Base-by-base conservation (phyloP, 2,888 invertebrate species). In the Tetanocera ferruginea region DNA sequence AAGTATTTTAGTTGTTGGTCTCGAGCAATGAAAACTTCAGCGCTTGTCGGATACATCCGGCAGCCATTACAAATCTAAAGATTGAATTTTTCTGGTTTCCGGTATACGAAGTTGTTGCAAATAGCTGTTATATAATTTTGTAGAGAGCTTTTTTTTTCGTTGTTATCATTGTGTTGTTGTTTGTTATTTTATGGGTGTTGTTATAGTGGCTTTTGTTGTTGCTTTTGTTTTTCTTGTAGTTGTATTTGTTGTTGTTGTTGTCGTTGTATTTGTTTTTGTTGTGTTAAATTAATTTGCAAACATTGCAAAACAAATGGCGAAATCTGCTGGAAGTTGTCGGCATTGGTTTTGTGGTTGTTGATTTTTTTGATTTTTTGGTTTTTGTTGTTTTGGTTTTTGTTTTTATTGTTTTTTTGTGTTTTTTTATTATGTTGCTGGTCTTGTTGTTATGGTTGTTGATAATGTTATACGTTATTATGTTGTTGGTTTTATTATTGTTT, bases 81-180 rank as follows among this genome's bases (percentile, higher is more conserved):
- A 75, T 75, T 75, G 75, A 37, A 75, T 75, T 75, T 73, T 67
- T 75, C 67, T 66, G 67, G 64, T 55, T 67, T 75, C 66, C 67
- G 51, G 34, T 19, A 52, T 43, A 43, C 11, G 43, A 14, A n/a
- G 25, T 49, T 31, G 66, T 37, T 55, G 52, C 64, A 19, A 31
- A 49, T 64, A 31, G 25, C 64, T 74, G 62, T 25, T 60, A 31
- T 28, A 23, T 23, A n/a, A 55, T 64, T 62, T 31, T 64, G 31
- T 64, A 17, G 28, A 31, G 23, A 28, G 4, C 14, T 60, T 19
- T 43, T 43, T 25, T 37, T 34, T 31, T 55, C 11, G 3, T 34
- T 11, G 31, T 64, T 60, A 8, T 25, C 1, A 62, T 11, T 62
- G 0, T 14, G 8, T 31, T n/a, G 14, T 31, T 64, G 31, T 31